Conservation (phyloP, 30 jellyfish, hydroid and myxozoan species). For the Pseudorhiza aurosa region DNA sequence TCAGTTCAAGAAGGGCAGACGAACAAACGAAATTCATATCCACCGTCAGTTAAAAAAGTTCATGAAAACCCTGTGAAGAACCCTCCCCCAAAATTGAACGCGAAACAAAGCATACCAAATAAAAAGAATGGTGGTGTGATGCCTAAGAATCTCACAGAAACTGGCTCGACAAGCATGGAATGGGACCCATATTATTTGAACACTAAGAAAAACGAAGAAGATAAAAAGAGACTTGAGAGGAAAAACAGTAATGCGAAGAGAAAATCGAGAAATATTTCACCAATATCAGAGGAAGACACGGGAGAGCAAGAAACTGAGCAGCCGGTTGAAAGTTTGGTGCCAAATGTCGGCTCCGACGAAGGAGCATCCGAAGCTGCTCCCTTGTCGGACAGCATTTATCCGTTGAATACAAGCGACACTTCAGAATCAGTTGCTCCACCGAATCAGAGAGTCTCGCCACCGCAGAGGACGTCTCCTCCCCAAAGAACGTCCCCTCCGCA, state of each 20-base stretch:
- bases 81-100: constrained; percentile 40
- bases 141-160: constrained; percentile 70
- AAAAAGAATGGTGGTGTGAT: constrained; percentile 42
- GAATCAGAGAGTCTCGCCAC: constrained; percentile 14
- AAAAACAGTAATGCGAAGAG: constrained; percentile 41
- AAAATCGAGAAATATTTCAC: constrained; percentile 81
- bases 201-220: constrained; percentile 74
- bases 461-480: constrained; percentile 25
- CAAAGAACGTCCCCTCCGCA: constrained; percentile 29
- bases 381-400: constrained; percentile 65
- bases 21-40: constrained; percentile 31
- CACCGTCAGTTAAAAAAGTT: constrained; percentile 27
- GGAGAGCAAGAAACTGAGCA: constrained; percentile 50
- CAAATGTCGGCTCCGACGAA: constrained; percentile 89
- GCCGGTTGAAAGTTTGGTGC: constrained; percentile 83
- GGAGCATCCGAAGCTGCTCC: constrained; percentile 52
- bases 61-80: neutral
- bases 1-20: constrained; percentile 29
- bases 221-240: constrained; percentile 38
- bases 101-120: constrained; percentile 29
- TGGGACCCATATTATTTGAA: constrained; percentile 96
- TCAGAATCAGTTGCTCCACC: constrained; percentile 30
- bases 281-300: constrained; percentile 85
- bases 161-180: constrained; percentile 86
- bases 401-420: constrained; percentile 60